Base-by-base conservation (phyloP, 2,888 invertebrate genomes). In the Lingula anatina region DNA sequence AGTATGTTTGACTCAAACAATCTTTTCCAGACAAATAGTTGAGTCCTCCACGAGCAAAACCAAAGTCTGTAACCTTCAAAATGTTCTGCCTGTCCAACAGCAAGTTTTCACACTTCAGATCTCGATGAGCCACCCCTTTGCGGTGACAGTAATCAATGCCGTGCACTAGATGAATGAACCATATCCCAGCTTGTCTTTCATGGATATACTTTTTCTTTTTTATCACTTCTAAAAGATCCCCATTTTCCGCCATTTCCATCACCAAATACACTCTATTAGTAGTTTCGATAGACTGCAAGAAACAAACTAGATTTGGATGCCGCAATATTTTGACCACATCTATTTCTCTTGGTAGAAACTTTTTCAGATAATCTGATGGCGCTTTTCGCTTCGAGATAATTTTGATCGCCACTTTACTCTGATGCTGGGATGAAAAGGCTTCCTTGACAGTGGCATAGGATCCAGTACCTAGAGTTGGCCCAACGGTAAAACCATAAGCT, bases 1-100 rank as follows among this genome's bases (percentile, higher is more conserved):
- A 92, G 71, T 86, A 89, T 1, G 89, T 91, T 71, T 88, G 86
- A 60, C 89, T 89, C 12, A 64, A 51, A 23, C 55, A n/a, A n/a
- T n/a, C n/a, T n/a, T n/a, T 60, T 5, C 61, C 62, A 5, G 49
- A 48, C 49, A 60, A 62, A 2, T 46, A 39, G 25, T 31, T 31
- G 24, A 55, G 55, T 23, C 61, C 53, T 23, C 46, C 59, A 40
- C 68, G 61, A 2, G 71, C 67, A 53, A 73, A 73, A 4, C 73
- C 73, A 51, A 73, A 73, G 52, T 73, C 73, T 3, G 31, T 31
- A 3, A 57, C 51, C 44, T 70, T 73, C 15, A 73, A 50, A 41
- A 57, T 56, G 31, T 63, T 50, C 27, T 59, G 23, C 5, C 51
- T 50, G 49, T 66, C 66, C 12, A 73, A 47, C 2, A 73, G 57